Evolutionary conservation across 2,888 invertebrate species (phyloP).

Genomic region (Hartigia nigra): DNA sequence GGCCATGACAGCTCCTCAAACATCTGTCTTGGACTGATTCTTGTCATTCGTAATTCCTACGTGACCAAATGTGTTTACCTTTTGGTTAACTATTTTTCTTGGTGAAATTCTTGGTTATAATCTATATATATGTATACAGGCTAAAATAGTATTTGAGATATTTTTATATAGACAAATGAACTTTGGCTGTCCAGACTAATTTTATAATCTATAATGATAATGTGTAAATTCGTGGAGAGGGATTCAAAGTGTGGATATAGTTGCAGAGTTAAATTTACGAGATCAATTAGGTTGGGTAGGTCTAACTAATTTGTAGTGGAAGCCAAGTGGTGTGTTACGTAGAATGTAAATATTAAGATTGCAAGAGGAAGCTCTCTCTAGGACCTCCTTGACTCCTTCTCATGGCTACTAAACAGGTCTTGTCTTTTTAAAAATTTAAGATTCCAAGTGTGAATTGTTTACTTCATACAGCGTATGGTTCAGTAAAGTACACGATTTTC

Average conservation of each 20-base stretch:
- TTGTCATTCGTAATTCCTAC: neutral
- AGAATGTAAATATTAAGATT: neutral
- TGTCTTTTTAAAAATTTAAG: neutral
- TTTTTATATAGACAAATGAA: neutral
- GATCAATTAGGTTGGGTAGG: neutral
- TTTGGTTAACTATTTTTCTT: neutral
- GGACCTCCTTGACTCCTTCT: neutral
- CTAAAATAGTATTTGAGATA: neutral
- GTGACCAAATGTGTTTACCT: neutral
- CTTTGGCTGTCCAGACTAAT: neutral
- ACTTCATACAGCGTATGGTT: too few species aligned
- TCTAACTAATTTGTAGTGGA: neutral
- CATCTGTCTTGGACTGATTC: slow-evolving; percentile 9
- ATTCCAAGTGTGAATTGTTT: neutral
- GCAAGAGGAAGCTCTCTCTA: neutral
- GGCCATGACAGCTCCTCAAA: slow-evolving; percentile 16
- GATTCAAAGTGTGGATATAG: neutral
- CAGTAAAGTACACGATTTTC: too few species aligned
- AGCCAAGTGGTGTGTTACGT: neutral
- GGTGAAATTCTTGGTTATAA: neutral
- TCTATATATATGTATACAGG: neutral
- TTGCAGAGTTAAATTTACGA: neutral
- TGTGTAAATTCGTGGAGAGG: neutral
- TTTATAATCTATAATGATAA: neutral
- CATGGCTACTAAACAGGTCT: neutral